phyloP scores from a whole-genome alignment of 2,113 vertebrate species.

The Hyperoodon ampullatus region DNA sequence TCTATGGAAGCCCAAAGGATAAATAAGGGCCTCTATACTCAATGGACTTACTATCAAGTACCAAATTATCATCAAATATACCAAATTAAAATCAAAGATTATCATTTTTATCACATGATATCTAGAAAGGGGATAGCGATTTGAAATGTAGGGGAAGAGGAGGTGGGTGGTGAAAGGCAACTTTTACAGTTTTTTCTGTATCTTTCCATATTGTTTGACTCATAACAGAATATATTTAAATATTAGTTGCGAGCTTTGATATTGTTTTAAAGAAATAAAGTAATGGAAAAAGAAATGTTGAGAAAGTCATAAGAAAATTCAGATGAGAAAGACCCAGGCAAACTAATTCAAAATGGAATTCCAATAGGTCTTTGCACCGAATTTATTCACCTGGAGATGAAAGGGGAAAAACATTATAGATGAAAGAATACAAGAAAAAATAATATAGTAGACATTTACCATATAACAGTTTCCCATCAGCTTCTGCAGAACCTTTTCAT shows the following conservation, averaged over 20 bases:
- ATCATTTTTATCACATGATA: background rate
- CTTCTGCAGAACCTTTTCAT: background rate
- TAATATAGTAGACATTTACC: background rate
- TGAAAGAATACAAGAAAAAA: background rate
- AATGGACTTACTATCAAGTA: background rate
- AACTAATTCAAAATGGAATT: background rate
- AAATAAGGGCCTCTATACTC: background rate
- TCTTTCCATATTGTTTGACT: background rate
- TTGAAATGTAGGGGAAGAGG: background rate
- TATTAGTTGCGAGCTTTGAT: background rate
- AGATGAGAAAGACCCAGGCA: background rate
- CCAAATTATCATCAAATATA: background rate
- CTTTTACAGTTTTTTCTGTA: background rate
- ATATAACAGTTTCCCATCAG: background rate
- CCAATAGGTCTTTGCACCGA: background rate
- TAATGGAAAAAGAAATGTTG: background rate
- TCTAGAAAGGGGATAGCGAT: background rate
- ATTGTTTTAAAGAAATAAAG: constrained; percentile 28
- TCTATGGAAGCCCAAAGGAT: background rate
- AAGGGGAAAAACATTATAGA: background rate
- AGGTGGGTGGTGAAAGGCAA: background rate
- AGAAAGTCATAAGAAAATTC: constrained; percentile 6
- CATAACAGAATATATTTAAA: background rate
- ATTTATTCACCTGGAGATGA: background rate
- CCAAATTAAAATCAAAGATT: constrained; percentile 41